Conservation (phyloP, 1,140 invertebrate genomes). For the Andricus grossulariae region DNA sequence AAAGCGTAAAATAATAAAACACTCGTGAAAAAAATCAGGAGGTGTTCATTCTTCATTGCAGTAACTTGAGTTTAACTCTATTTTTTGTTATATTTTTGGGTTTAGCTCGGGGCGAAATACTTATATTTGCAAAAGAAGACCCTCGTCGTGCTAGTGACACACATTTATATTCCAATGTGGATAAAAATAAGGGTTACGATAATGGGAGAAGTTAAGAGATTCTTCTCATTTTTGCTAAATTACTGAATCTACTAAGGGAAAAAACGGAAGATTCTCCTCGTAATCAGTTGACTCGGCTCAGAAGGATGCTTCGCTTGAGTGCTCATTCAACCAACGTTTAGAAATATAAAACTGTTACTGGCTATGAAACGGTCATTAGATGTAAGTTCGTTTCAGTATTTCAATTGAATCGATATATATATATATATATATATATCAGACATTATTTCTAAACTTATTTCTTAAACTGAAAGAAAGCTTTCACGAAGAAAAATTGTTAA, state of each 20-base stretch:
- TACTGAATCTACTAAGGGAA: background rate
- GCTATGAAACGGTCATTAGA: background rate
- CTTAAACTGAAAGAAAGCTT: too few species aligned
- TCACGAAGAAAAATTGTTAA: too few species aligned
- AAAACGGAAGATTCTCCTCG: background rate
- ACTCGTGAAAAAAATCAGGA: background rate
- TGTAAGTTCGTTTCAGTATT: too few species aligned
- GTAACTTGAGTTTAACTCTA: background rate
- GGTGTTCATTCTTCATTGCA: background rate
- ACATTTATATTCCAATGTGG: background rate
- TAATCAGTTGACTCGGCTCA: background rate
- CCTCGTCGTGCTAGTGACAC: background rate
- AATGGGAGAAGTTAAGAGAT: background rate
- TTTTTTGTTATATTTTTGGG: background rate
- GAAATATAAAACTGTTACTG: slow-evolving; percentile 13
- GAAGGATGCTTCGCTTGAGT: background rate
- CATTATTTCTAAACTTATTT: too few species aligned
- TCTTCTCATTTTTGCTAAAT: background rate
- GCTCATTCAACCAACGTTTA: background rate
- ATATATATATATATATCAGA: too few species aligned
- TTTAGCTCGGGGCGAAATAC: background rate
- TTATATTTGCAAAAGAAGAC: background rate
- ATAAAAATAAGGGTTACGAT: background rate
- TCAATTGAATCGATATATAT: too few species aligned
- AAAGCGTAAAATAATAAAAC: background rate